Conservation (phyloP, 2,113 vertebrate genomes). For the Chrysochloris asiatica region DNA sequence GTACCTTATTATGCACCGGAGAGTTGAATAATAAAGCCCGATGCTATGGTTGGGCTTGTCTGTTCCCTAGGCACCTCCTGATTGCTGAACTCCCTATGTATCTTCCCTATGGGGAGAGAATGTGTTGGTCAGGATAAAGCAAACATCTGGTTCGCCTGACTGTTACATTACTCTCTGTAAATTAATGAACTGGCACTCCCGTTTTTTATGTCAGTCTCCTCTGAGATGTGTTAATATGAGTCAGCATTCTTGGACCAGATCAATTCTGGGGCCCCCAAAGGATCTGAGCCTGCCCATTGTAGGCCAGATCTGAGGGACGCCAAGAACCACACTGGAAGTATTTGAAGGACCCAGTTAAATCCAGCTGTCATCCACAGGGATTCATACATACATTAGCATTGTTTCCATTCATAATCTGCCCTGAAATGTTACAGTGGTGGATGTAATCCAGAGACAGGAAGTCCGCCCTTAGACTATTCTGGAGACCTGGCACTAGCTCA, state of each 20-base stretch:
- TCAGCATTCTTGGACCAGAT: conserved; percentile 42
- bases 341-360: conserved; percentile 19
- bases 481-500: background rate
- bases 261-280: conserved; percentile 31
- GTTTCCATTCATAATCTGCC: background rate
- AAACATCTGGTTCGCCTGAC: conserved; percentile 76
- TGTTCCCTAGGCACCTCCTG: background rate
- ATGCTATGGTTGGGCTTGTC: background rate
- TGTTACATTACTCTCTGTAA: conserved; percentile 70
- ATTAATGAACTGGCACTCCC: conserved; percentile 63
- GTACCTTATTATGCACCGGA: background rate
- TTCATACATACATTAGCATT: background rate
- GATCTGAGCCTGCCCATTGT: background rate
- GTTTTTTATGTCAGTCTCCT: conserved; percentile 64
- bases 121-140: conserved; percentile 58
- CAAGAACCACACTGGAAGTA: background rate
- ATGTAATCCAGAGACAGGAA: background rate
- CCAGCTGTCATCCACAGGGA: conserved; percentile 49
- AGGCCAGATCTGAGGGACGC: background rate
- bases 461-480: background rate
- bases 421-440: too few species aligned
- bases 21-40: too few species aligned
- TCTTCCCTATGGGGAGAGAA: conserved; percentile 35
- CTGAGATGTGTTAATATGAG: conserved; percentile 49
- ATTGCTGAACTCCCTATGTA: conserved; percentile 33